Conservation (phyloP, 1,140 invertebrate species). For the Neodiprion virginianus region DNA sequence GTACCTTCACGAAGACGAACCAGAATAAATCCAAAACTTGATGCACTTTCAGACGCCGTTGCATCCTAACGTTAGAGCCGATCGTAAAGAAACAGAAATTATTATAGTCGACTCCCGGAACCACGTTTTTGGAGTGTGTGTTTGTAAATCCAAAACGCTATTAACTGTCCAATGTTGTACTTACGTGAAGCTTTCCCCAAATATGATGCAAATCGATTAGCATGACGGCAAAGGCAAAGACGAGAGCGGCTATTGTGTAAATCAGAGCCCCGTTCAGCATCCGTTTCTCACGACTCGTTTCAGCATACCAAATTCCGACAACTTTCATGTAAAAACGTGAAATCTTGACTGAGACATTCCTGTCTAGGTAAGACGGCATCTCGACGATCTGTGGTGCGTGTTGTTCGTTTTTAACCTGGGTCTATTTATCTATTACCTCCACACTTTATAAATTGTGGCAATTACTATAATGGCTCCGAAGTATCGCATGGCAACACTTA, state of each 20-base stretch:
- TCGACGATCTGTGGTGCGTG: neutral
- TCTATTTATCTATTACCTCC: neutral
- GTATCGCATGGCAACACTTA: neutral
- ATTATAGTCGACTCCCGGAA: no score
- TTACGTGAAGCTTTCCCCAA: neutral
- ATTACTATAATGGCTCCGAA: neutral
- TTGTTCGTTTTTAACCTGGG: neutral
- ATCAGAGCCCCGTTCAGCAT: neutral
- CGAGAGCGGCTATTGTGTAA: neutral
- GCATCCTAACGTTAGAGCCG: no score
- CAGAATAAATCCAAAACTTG: no score
- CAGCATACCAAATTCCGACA: constrained; percentile 6
- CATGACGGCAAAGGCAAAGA: neutral
- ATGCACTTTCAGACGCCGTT: no score
- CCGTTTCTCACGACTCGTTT: neutral
- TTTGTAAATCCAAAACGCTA: no score
- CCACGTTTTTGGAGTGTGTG: no score
- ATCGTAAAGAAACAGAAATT: no score
- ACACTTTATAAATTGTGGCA: neutral
- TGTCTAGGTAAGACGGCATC: neutral
- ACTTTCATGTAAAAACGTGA: neutral
- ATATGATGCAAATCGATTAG: neutral
- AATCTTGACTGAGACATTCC: neutral
- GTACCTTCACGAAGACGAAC: no score
- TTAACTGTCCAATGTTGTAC: neutral